These are phyloP conservation scores for Unio pictorum DNA, from an alignment of 2,888 invertebrate species.

Conservation along the genomic window DNA sequence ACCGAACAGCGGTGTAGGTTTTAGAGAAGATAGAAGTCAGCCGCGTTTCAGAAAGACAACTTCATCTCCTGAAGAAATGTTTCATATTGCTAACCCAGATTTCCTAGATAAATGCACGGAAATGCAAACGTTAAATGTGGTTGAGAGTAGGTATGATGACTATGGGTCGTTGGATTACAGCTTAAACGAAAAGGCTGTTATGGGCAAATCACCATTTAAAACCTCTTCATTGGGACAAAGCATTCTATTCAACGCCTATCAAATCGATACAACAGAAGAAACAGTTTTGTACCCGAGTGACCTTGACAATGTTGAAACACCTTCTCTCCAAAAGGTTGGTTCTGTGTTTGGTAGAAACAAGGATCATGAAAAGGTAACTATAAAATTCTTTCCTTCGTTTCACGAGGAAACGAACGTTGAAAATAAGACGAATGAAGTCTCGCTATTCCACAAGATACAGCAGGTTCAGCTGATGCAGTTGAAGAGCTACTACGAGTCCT, in stretches of 20 bases:
- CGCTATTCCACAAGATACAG: slow-evolving; percentile 20
- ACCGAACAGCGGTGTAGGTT: no score
- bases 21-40: no score
- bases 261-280: slow-evolving; percentile 10
- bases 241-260: slow-evolving; percentile 14
- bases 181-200: not conserved
- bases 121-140: slow-evolving; percentile 7
- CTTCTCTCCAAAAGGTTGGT: no score
- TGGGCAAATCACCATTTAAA: slow-evolving; percentile 1
- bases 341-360: not conserved
- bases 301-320: slow-evolving; percentile 1
- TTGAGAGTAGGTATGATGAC: not conserved
- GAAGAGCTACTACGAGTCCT: slow-evolving; percentile 7
- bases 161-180: slow-evolving; percentile 1
- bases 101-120: not conserved
- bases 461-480: slow-evolving; percentile 17
- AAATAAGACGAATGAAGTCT: slow-evolving; percentile 12
- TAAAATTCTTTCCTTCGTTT: slow-evolving; percentile 27
- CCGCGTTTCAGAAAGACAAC: no score
- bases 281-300: slow-evolving; percentile 13
- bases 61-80: no score
- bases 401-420: slow-evolving; percentile 22
- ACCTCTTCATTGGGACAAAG: slow-evolving; percentile 24
- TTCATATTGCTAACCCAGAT: no score
- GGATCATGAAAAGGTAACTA: not conserved